Conservation (phyloP, 1,140 invertebrate genomes). For the Ladona fulva region DNA sequence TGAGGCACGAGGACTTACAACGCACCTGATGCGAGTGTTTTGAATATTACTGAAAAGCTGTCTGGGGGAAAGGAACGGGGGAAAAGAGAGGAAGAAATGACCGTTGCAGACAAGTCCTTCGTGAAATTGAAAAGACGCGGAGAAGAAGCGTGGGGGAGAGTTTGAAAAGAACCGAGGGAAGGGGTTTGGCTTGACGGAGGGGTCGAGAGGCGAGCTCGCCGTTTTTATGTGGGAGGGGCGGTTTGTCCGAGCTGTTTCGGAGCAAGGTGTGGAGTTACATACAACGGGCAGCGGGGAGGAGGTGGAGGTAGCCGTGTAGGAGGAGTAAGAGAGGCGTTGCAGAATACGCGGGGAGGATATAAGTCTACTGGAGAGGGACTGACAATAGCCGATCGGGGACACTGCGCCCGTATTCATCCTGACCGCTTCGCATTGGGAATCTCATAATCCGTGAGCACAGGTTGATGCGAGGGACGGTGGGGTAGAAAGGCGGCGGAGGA, state of each 20-base stretch:
- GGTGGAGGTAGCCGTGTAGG: background rate
- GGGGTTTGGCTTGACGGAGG: background rate
- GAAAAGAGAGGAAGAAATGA: background rate
- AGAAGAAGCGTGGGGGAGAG: background rate
- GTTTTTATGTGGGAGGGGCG: background rate
- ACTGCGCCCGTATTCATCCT: background rate
- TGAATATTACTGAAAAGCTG: background rate
- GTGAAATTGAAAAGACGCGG: background rate
- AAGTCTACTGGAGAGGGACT: background rate
- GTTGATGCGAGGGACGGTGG: background rate
- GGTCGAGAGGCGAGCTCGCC: too few species aligned
- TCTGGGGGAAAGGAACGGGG: background rate
- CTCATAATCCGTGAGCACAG: constrained; percentile 3
- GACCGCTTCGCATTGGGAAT: background rate
- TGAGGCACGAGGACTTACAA: background rate
- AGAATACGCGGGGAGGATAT: too few species aligned
- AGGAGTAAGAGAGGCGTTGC: background rate
- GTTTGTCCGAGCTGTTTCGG: background rate
- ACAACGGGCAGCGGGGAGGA: background rate
- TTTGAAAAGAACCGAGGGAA: background rate
- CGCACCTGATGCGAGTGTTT: background rate
- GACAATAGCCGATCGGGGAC: background rate
- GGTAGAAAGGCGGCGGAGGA: background rate
- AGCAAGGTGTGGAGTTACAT: background rate
- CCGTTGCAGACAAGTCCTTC: background rate